These are phyloP conservation scores for Bursaphelenchus okinawaensis DNA, from an alignment of 2,888 invertebrate species.

Conservation along the genomic window DNA sequence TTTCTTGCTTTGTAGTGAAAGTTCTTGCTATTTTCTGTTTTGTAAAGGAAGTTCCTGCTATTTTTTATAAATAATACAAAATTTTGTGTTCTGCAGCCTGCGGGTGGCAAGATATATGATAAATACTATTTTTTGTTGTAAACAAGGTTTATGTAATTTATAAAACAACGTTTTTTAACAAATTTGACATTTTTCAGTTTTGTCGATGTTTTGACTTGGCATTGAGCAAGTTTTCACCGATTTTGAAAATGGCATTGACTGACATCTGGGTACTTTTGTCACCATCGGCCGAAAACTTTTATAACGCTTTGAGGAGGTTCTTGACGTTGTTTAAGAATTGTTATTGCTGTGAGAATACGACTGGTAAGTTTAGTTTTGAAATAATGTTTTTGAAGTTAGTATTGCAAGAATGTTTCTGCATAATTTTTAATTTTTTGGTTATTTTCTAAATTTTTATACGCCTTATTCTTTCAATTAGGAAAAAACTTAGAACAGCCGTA, in stretches of 20 bases:
- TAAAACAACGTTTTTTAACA: too few species aligned
- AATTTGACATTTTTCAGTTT: constrained; percentile 22
- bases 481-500: too few species aligned
- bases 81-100: too few species aligned
- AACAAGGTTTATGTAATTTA: too few species aligned
- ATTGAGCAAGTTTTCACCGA: constrained; percentile 9
- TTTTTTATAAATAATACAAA: too few species aligned
- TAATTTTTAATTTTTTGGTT: not conserved
- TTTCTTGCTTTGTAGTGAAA: too few species aligned
- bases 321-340: constrained; percentile 15
- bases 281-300: constrained; percentile 30
- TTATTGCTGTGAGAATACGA: not conserved
- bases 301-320: constrained; percentile 14
- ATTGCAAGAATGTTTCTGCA: not conserved
- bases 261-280: constrained; percentile 34
- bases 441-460: too few species aligned
- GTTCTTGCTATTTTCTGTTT: too few species aligned
- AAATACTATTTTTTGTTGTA: too few species aligned
- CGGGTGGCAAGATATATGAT: too few species aligned
- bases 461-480: too few species aligned
- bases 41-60: too few species aligned
- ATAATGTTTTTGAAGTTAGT: not conserved
- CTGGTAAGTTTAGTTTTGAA: not conserved
- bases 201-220: constrained; percentile 6
- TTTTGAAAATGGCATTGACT: constrained; percentile 16